These are phyloP conservation scores for Labroides dimidiatus DNA, from an alignment of 2,797 vertebrate species.

Conservation along the genomic window DNA sequence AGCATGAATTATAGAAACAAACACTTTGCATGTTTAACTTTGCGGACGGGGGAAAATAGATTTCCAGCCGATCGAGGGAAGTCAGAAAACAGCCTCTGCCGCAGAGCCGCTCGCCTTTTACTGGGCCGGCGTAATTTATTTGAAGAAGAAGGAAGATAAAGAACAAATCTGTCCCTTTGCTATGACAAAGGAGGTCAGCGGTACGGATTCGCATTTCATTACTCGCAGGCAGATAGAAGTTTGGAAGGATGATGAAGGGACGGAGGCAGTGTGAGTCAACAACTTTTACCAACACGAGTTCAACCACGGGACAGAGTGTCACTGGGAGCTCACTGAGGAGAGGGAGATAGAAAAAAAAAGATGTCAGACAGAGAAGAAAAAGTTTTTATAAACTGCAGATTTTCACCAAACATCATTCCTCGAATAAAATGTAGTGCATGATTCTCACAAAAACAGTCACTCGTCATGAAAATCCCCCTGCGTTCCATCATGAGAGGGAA, in stretches of 20 bases:
- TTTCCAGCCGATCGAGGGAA: conserved; percentile 65
- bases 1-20: conserved; percentile 68
- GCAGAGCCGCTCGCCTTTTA: conserved; percentile 56
- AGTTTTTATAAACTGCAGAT: too few relatives aligned
- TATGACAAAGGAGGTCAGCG: conserved; percentile 48
- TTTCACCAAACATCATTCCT: too few relatives aligned
- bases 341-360: too few relatives aligned
- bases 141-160: conserved; percentile 57
- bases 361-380: too few relatives aligned
- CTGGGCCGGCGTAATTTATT: conserved; percentile 47
- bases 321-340: too few relatives aligned
- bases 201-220: conserved; percentile 52
- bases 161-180: conserved; percentile 41
- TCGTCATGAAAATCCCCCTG: too few relatives aligned
- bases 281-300: conserved; percentile 22
- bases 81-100: conserved; percentile 40
- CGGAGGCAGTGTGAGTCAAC: conserved; percentile 10
- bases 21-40: conserved; percentile 67
- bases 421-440: too few relatives aligned
- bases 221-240: conserved; percentile 34
- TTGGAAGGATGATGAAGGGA: conserved; percentile 26
- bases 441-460: too few relatives aligned
- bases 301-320: neutral
- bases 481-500: too few relatives aligned
- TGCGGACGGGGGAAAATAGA: conserved; percentile 31